These are phyloP conservation scores for Lamprologus speciosus DNA, from an alignment of 2,113 vertebrate species.

Conservation along the genomic window DNA sequence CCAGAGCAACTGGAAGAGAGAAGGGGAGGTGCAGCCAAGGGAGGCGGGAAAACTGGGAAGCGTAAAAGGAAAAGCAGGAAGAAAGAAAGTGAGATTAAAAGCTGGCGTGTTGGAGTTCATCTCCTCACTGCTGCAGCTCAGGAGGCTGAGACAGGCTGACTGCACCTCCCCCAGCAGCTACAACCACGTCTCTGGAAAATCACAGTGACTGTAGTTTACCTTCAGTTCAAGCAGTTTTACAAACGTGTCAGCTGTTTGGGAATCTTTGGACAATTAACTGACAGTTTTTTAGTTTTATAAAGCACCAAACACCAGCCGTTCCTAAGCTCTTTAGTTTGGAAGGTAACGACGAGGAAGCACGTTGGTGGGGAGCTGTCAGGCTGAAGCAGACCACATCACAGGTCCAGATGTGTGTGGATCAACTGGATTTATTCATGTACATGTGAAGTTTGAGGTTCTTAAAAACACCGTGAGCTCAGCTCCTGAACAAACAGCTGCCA, in stretches of 20 bases:
- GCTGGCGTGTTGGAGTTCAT: constrained; percentile 35
- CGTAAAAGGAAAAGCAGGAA: not conserved
- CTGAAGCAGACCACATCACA: not conserved
- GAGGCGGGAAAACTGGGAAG: not conserved
- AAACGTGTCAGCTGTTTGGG: not conserved
- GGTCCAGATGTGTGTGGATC: not conserved
- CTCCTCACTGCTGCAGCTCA: constrained; percentile 74
- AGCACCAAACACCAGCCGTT: not conserved
- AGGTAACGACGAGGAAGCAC: not conserved
- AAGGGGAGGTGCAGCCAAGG: not conserved
- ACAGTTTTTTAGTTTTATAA: not conserved
- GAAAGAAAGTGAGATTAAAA: not conserved
- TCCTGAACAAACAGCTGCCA: not conserved
- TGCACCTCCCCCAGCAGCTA: not conserved
- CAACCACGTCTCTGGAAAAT: not conserved
- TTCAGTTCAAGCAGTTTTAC: not conserved
- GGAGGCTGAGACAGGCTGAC: not conserved
- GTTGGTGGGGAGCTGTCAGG: not conserved
- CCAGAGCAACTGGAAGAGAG: not conserved
- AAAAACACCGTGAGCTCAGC: accelerated
- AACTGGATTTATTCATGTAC: not conserved
- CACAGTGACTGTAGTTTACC: not conserved
- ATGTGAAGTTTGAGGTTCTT: not conserved
- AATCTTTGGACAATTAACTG: not conserved
- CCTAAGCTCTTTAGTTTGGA: not conserved